Evolutionary conservation across 2,113 vertebrate species (phyloP), one percentile per base, ranked within the genome.

Genomic region (Passer montanus): DNA sequence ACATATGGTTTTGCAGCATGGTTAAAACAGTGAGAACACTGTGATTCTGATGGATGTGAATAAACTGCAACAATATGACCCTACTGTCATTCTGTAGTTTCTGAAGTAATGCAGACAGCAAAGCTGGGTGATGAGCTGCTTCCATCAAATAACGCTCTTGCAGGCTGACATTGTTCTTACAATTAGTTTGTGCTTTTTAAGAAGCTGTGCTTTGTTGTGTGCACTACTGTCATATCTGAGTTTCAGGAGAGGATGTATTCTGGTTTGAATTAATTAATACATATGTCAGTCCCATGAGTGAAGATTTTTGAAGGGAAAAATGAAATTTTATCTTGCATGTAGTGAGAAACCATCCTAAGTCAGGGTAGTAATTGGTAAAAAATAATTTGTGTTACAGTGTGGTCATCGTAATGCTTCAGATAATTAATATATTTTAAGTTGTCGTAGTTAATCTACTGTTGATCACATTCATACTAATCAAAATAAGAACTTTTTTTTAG

Each of bases 201-300:
- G 37, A 43, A 55, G 11, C 41, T 30, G 33, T 63, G 35, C 30
- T 68, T 60, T 83, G 11, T 69, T 56, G 5, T 20, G 2, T 24
- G 27, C 7, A 0, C 15, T 43, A 0, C 35, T 78, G 10, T 41
- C 0, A 0, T 22, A 7, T 35, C 15, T 18, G 30, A 73, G 11
- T 69, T 77, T 27, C 11, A 35, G 64, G 41, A 68, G 22, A 49
- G 37, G 12, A 13, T 63, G 1, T 7, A 3, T 55, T 55, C 7
- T 84, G 31, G 3, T 78, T 59, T 60, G 62, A n/a, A 4, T 26
- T 49, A 28, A 15, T 81, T 55, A 4, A 58, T 37, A 19, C 5
- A 1, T 24, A 12, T 35, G 3, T 80, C 28, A n/a, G 24, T 73
- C 68, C 31, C 4, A 0, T 8, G 6, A 35, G 16, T 68, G 39